Conservation (phyloP, 2,797 vertebrate species). For the Anguilla obscura region DNA sequence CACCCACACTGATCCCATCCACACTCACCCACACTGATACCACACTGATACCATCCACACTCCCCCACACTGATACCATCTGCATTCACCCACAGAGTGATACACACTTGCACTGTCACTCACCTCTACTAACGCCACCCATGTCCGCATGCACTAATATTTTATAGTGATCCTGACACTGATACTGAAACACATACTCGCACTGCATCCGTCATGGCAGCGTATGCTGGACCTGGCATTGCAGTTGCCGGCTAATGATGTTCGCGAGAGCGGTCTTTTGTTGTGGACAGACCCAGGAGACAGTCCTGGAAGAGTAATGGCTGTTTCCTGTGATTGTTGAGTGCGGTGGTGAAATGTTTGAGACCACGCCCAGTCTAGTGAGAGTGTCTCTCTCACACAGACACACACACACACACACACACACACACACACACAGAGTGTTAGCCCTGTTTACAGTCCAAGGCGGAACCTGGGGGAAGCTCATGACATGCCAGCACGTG, state of each 20-base stretch:
- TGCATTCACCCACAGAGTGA: neutral
- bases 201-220: neutral
- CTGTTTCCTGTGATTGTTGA: slow-evolving; percentile 49
- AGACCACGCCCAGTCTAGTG: slow-evolving; percentile 2
- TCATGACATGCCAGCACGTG: neutral
- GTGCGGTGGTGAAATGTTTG: slow-evolving; percentile 19
- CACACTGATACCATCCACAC: neutral
- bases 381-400: neutral
- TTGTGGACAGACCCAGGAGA: slow-evolving; percentile 27
- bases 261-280: slow-evolving; percentile 5
- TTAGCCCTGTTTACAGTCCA: neutral
- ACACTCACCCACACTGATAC: neutral
- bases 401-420: slow-evolving; percentile 5
- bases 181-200: neutral
- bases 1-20: too few species aligned
- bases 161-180: slow-evolving; percentile 7
- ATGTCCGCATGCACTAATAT: neutral
- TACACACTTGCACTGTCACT: neutral
- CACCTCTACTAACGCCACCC: neutral
- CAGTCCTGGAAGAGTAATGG: slow-evolving; percentile 25
- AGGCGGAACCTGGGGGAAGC: neutral
- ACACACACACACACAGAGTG: neutral
- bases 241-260: slow-evolving; percentile 20
- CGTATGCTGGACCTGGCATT: slow-evolving; percentile 14
- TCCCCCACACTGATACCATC: neutral